Conservation (phyloP, 2,797 vertebrate species). For the Lemur catta region DNA sequence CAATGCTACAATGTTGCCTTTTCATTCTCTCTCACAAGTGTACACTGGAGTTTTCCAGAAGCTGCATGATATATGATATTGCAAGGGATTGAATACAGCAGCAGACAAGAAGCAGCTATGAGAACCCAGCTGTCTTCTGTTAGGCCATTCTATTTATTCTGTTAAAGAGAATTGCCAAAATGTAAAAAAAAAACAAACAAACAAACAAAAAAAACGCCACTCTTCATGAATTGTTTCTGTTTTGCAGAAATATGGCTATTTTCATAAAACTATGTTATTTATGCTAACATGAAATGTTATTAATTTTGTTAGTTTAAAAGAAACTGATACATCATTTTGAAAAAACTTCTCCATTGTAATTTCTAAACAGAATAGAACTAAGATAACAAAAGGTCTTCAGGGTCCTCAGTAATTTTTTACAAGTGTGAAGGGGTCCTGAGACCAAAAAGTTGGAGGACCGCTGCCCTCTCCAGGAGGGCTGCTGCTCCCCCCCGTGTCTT, state of each 20-base stretch:
- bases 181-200: background rate
- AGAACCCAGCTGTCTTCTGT: background rate
- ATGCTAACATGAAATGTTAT: background rate
- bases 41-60: background rate
- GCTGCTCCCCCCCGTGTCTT: background rate
- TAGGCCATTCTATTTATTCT: background rate
- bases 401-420: background rate
- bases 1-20: background rate
- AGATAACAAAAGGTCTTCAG: background rate
- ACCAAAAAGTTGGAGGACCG: background rate
- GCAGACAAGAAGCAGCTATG: background rate
- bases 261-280: background rate
- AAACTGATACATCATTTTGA: background rate
- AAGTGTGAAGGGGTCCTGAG: background rate
- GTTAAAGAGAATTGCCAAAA: background rate
- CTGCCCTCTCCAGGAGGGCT: too few species aligned
- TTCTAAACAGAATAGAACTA: background rate
- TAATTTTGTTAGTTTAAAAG: slow-evolving; percentile 1
- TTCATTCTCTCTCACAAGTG: background rate
- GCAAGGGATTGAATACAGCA: background rate
- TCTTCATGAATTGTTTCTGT: background rate
- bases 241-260: background rate
- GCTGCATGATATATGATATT: background rate
- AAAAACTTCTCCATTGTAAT: background rate
- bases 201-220: background rate